Evolutionary conservation across 2,888 invertebrate species (phyloP), one percentile per base, ranked within the genome.

Genomic region (Agrilus mali): DNA sequence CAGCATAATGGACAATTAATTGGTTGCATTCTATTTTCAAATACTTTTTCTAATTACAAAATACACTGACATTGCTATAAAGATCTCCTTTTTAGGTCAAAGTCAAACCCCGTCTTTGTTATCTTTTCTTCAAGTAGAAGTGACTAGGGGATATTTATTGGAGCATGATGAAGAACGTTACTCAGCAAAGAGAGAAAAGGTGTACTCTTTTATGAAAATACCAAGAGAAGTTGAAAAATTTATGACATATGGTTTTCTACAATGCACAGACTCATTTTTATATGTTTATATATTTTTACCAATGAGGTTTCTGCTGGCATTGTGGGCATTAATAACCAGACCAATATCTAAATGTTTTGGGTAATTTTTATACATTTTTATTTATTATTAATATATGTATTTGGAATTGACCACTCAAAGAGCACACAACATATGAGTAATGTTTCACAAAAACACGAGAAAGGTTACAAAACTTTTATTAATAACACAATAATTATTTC

Each of bases 281-380:
- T 97, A 93, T 72, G 85, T 97, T 43, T 96, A 96, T 67, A 97
- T 98, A 42, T 95, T 97, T 72, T 73, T 98, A 54, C 98, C 98
- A 12, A 69, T 98, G 48, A 74, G 98, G 53, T 92, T 96, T 64
- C 60, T 88, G 32, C 74, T 96, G 66, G 93, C 93, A 37, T 67
- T 89, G 43, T 85, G 88, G 80, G 82, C 84, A 33, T 72, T 93
- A 47, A 64, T 86, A 15, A 81, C 77, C 47, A 75, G 86, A 56
- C 77, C 85, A 12, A 73, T 87, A 56, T 75, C 77, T 46, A 78
- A 75, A 63, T 86, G 83, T 64, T 79, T 86, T 63, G 80, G 87
- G 74, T 78, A 67, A 70, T 72, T 51, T 35, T 33, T 39, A 32
- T 32, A 33, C n/a, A 36, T 41, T 32, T 17, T 17, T 17, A 20